Evolutionary conservation across 2,797 vertebrate genomes (phyloP), one percentile per base, ranked within the genome.

Genomic region (Silurus aristotelis): DNA sequence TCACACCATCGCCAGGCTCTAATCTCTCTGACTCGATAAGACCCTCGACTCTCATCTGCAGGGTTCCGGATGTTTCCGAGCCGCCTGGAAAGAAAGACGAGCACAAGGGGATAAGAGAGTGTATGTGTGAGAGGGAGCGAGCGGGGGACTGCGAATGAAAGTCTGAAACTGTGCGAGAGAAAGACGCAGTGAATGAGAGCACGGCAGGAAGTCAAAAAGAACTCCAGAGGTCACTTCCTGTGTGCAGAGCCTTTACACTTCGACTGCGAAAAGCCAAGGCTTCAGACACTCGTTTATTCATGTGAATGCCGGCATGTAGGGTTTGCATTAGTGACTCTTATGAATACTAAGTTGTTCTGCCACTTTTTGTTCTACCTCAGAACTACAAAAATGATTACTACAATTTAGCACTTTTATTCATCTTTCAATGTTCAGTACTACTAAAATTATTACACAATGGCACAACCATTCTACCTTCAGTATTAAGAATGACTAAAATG

Each of bases 201-300:
- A 5, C 70, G 38, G 75, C 58, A 64, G 43, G 38, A 63, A 63
- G 58, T 83, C 58, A 1, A 38, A 63, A 48, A 64, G 75, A 20
- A 31, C 75, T 70, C 52, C 55, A 58, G 75, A 60, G 83, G 63
- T 85, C 83, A 85, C 83, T 85, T 85, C 83, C 83, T 85, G 76
- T 85, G 76, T 46, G 46, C 75, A 84, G 27, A 84, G 22, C 25
- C n/a, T n/a, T 79, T 64, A 46, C 63, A 63, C 60, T 6, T 63
- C 46, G 12, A 15, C 22, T 63, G 22, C 22, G 22, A 5, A 63
- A 68, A 3, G 52, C 73, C n/a, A 48, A 2, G 5, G 20, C 31
- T 83, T 83, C 12, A 48, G 20, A 43, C 58, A 27, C 17, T 7
- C 0, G 12, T 27, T 56, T 9, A 71, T 55, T 38, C 17, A 60